Evolutionary conservation across 2,888 invertebrate species (phyloP).

Genomic region (Temnothorax ravouxi): DNA sequence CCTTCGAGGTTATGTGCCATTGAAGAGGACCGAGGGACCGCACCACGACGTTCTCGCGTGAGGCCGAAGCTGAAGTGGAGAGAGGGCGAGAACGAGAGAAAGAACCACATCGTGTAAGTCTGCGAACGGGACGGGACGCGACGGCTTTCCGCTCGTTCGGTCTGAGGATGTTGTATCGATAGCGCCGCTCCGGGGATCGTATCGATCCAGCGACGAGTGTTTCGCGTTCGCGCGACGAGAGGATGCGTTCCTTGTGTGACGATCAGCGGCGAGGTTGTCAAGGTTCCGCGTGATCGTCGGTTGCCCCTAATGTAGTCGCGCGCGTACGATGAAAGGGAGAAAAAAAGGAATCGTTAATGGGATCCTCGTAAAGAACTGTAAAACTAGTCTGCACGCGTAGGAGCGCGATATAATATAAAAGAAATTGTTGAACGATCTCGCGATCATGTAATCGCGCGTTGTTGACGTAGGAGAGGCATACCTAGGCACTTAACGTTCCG

Average conservation of each 20-base stretch:
- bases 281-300: not conserved
- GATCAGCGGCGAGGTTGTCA: not conserved
- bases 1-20: slow-evolving; percentile 72
- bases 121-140: not conserved
- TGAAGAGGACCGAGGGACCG: slow-evolving; percentile 24
- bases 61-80: not conserved
- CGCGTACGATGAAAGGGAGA: not conserved
- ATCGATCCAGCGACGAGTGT: slow-evolving; percentile 27
- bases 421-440: not conserved
- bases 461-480: not conserved
- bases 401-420: too few species aligned
- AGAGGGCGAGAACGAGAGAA: not conserved
- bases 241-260: slow-evolving; percentile 5
- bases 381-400: not conserved
- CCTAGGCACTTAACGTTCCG: not conserved
- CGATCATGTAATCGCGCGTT: slow-evolving; percentile 7
- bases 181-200: slow-evolving; percentile 12
- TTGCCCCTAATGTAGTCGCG: not conserved
- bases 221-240: slow-evolving; percentile 9
- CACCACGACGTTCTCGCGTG: not conserved
- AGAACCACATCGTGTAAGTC: not conserved
- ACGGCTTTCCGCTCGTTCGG: not conserved
- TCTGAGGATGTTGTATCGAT: slow-evolving; percentile 21
- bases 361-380: not conserved
- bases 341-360: not conserved